Evolutionary conservation across 1,140 invertebrate species (phyloP), one percentile per base, ranked within the genome.

Genomic region (Drosophila carrolli): DNA sequence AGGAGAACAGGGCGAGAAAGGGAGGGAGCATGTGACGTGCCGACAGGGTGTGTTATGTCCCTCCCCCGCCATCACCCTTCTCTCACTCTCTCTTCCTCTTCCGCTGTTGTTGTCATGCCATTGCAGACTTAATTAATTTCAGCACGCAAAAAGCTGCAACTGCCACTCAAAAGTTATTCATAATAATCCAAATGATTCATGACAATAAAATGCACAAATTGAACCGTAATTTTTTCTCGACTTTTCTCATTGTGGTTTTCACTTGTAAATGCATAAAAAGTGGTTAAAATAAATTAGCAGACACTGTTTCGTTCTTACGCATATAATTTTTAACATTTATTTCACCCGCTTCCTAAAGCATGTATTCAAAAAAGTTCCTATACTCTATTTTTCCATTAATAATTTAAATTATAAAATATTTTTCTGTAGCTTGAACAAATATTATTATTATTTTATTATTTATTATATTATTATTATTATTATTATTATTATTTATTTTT

Each of bases 101-200:
- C 38, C 57, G 61, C 38, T 37, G 29, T 61, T 51, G 51, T 77
- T 61, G 50, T 57, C 73, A 77, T 77, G 63, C 51, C 57, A 77
- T 44, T 77, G 48, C 62, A 48, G 75, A 76, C 71, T 88, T 88
- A 88, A 88, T 88, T 88, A 88, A 88, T 88, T 89, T 84, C 62
- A 68, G 74, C 84, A 88, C 84, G 84, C 84, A 74, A 88, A 78
- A 81, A 80, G 79, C 60, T 76, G 78, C 81, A 81, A 84, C 83
- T 77, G 78, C 67, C 72, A 82, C 61, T 82, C 59, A 76, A 78
- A 82, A 74, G 63, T 71, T 71, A 75, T 60, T 81, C 70, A 82
- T 86, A 68, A 85, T 75, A 67, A 77, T 81, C 65, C 56, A 71
- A 88, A 89, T 88, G 84, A 88, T 89, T 88, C 83, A 88, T 89